A percentile compares a stretch with the other conserved stretches of the same genome.
Evolutionary conservation across 2,113 vertebrate genomes (phyloP).

Genomic region (Campylorhamphus procurvoides): DNA sequence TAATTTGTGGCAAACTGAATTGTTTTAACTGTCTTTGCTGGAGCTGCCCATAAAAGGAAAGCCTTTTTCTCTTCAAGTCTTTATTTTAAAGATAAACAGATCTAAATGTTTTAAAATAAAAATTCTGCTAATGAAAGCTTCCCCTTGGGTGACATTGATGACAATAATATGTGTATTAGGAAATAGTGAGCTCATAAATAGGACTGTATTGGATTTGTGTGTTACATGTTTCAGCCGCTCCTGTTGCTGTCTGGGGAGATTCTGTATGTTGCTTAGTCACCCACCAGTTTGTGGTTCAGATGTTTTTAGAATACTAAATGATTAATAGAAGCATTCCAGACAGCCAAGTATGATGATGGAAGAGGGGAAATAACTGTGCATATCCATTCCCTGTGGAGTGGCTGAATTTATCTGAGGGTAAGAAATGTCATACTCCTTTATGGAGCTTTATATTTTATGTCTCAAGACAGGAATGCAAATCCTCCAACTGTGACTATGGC

Average conservation of each 20-base stretch:
- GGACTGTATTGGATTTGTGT: not conserved
- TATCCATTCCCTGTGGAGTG: not conserved
- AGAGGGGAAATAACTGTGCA: not conserved
- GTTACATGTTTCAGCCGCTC: not conserved
- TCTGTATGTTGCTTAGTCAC: not conserved
- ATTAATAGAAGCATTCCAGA: not conserved
- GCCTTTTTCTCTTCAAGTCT: not conserved
- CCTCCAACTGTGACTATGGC: not conserved
- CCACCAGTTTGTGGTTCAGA: not conserved
- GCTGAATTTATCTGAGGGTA: not conserved
- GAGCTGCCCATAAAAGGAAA: not conserved
- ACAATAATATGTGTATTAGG: not conserved
- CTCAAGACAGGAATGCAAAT: not conserved
- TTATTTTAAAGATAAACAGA: not conserved
- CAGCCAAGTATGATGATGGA: not conserved
- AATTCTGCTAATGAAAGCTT: not conserved
- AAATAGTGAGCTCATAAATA: not conserved
- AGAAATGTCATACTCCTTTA: not conserved
- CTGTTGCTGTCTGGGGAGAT: not conserved
- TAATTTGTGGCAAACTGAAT: not conserved
- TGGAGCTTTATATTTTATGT: not conserved
- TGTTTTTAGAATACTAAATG: not conserved
- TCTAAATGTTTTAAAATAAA: not conserved
- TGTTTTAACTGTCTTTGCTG: not conserved
- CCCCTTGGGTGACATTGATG: fast-evolving